Evolutionary conservation across 2,113 vertebrate species (phyloP), one percentile per base, ranked within the genome.

Genomic region (Corythornis vintsioides): DNA sequence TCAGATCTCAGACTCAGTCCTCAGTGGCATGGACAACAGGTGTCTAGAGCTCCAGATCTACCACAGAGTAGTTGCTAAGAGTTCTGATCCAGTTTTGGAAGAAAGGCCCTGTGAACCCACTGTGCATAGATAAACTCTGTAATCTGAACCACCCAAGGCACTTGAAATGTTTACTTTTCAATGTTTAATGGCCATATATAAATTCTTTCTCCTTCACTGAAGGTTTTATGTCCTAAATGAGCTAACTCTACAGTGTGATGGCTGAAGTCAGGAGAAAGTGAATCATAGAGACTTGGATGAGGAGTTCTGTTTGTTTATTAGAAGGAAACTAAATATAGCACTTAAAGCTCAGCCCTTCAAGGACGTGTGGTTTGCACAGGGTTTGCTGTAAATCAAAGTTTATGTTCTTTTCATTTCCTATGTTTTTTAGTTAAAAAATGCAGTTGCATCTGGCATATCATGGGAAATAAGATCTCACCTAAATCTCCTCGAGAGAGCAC

Each of bases 401-500:
- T 71, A 85, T 87, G 61, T 89, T 87, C 42, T 87, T 95, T 96
- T 94, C 84, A 85, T 81, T 96, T 93, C 67, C 43, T 89, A 33
- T 59, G 40, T 1, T 21, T 86, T 88, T 69, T 40, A 81, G 55
- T 94, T 83, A 19, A 84, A 86, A 95, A 80, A 73, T 33, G 57
- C 6, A 76, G 52, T 89, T 72, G 28, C 3, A 6, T 89, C 61
- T 91, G 94, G 84, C 71, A 33, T 80, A 60, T 70, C 35, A n/a
- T 31, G 75, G 82, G 83, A 91, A 93, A 83, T 26, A 90, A 55
- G 45, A 59, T 56, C 56, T 70, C 29, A 28, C 73, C 74, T 73
- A 66, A 87, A 63, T 66, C 25, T 84, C 43, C 33, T 55, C 12
- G 28, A 65, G 42, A 67, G 52, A 79, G 25, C 43, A 52, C 47